Base-by-base conservation (phyloP, 2,888 invertebrate species). In the Palloptera scutellata region DNA sequence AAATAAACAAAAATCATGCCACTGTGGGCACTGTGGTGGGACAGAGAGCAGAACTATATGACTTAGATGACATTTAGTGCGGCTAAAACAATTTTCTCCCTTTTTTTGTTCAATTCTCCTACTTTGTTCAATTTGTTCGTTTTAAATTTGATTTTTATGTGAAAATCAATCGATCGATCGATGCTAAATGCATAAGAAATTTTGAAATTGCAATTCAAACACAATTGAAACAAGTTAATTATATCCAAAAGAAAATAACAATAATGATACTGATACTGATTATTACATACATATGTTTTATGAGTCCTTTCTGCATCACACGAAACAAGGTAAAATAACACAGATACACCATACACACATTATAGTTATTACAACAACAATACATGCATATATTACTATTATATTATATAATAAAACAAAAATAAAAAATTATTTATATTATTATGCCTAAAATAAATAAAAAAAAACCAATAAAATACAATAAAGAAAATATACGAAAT, bases 401-500 rank as follows among this genome's bases (percentile, higher is more conserved):
- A 71, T 70, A 73, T 73, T 72, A 68, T 68, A 68, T 55, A 51
- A 66, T 58, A 58, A 63, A 54, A 65, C 53, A 40, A 57, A 53
- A 64, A 58, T 43, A 66, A 71, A 70, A 60, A 70, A 68, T 75
- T 79, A 77, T 79, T 79, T 79, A 80, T 81, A 81, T 80, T 80
- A 81, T 79, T 79, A 81, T 79, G 79, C 80, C 78, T 77, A 79
- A 79, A 81, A 81, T 77, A 76, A 80, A 80, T 80, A 30, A 4
- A 30, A 30, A 30, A 30, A 30, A 72, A 77, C 75, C 76, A 68
- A 69, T 68, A 76, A 73, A 76, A 80, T 78, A 79, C 73, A 78
- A 79, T 73, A 76, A 76, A 77, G 67, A 62, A 61, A 61, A 58
- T 40, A 11, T n/a, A 30, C 30, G 30, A 30, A 30, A 30, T 30